Base-by-base conservation (phyloP, 2,888 invertebrate genomes). In the Agriotes lineatus region DNA sequence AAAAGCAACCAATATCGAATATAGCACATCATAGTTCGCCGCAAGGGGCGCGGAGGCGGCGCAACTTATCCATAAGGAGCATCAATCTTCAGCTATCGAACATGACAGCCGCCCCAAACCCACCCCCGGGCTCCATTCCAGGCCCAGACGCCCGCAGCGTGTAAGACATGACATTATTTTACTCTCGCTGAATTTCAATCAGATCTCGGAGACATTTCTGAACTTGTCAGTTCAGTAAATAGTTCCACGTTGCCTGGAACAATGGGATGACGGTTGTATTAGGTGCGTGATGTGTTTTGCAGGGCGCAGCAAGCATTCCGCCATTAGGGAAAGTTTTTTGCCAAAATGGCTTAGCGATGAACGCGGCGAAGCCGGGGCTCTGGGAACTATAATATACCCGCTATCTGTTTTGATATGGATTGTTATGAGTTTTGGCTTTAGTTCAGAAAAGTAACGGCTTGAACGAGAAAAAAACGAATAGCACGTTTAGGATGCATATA, bases 21-120 rank as follows among this genome's bases (percentile, higher is more conserved):
- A 65, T 69, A 45, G 69, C 64, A 45, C 63, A 59, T 62, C 66
- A 35, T 61, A 56, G 59, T 59, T 63, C 48, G 52, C 37, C 58
- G 59, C 42, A 39, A 61, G 67, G 57, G 64, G 60, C 72, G 74
- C 69, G 72, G 68, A 74, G 67, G 75, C 73, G 74, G 76, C 76
- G 77, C 73, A 78, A 78, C 74, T 78, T 80, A 78, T 77, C 80
- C 79, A 77, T 78, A 77, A 79, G 77, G 77, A 78, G 77, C 80
- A 80, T 80, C 80, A 80, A 80, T 80, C 80, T 80, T 80, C 76
- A 78, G 79, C 78, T 79, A 80, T 80, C 80, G 80, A 80, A 78
- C 78, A 79, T 79, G 80, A 79, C 79, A 73, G 74, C 70, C 72
- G 50, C 70, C 74, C 72, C 69, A 39, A 33, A 54, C 63, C 70